Base-by-base conservation (phyloP, 2,888 invertebrate species). In the Plemyria rubiginata region DNA sequence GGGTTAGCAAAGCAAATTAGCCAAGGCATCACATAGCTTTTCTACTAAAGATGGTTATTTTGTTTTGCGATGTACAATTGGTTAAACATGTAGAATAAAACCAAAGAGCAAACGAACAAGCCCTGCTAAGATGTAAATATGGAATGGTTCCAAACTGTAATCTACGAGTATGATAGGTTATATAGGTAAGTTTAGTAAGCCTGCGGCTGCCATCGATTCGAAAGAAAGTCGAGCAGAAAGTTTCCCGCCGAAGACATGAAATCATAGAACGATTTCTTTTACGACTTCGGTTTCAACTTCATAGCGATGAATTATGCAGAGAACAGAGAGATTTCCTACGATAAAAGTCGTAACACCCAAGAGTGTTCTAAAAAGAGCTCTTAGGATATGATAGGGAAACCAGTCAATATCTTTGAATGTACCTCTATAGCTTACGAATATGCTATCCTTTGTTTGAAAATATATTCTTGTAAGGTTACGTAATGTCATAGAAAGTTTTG, bases 221-320 rank as follows among this genome's bases (percentile, higher is more conserved):
- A 86, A 86, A 83, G 85, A 84, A 85, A 86, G 85, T 85, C 88
- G 84, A 88, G 87, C 82, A 82, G 78, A 87, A 92, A 92, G 84
- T 90, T 91, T 86, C 79, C 83, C 84, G 84, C 82, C 86, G 81
- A 89, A 90, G 89, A 90, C 88, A 90, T 87, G 90, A 88, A 91
- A 92, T 92, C 91, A 91, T 91, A 91, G 90, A 91, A 85, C 90
- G 90, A 92, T 92, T 92, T 90, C 91, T 90, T 92, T 92, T 92
- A 92, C 91, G 91, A 90, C 89, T 88, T 89, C 86, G 90, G 90
- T 92, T 92, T 91, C 91, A 91, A 92, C 92, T 92, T 90, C 90
- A 88, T 86, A 87, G 85, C 89, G 84, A 91, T 92, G 92, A 92
- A 92, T 92, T 91, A 92, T 92, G 91, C 90, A 90, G 90, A 90